These are phyloP conservation scores for Parascotia fuliginaria DNA, from an alignment of 2,888 invertebrate species.

Conservation along the genomic window DNA sequence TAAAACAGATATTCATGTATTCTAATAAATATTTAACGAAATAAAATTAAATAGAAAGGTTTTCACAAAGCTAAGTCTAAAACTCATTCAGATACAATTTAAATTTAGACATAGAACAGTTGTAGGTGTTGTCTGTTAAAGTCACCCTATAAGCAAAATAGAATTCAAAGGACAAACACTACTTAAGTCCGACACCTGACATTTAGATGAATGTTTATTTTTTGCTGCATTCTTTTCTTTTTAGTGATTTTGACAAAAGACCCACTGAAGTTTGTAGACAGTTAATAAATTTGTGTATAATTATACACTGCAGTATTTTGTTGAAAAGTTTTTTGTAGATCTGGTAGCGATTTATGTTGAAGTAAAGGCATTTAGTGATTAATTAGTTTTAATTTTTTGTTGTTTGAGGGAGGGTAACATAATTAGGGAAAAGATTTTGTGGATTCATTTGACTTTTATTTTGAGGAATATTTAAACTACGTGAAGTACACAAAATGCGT, in stretches of 20 bases:
- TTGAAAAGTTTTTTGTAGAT: constrained; percentile 78
- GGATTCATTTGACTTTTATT: background rate
- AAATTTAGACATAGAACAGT: constrained; percentile 2
- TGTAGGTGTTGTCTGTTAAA: too few species aligned
- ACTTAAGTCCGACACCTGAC: constrained; percentile 65
- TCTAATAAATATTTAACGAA: too few species aligned
- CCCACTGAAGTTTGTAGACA: constrained; percentile 52
- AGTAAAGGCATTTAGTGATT: constrained; percentile 36
- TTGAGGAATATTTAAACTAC: too few species aligned
- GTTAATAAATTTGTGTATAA: constrained; percentile 78
- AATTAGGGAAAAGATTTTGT: constrained; percentile 22
- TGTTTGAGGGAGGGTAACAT: constrained; percentile 24
- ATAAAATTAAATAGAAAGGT: background rate
- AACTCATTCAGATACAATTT: background rate
- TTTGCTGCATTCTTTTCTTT: constrained; percentile 10
- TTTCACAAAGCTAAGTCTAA: background rate
- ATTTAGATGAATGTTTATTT: constrained; percentile 64
- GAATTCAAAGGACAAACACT: constrained; percentile 66
- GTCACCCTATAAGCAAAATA: constrained; percentile 43
- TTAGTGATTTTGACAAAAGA: constrained; percentile 52
- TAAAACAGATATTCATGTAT: too few species aligned
- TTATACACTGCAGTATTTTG: constrained; percentile 76
- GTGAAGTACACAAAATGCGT: too few species aligned
- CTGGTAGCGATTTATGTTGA: constrained; percentile 68
- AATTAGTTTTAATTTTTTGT: constrained; percentile 42